These are phyloP conservation scores for Acrocephalus arundinaceus DNA, from an alignment of 2,113 vertebrate genomes.

Conservation along the genomic window DNA sequence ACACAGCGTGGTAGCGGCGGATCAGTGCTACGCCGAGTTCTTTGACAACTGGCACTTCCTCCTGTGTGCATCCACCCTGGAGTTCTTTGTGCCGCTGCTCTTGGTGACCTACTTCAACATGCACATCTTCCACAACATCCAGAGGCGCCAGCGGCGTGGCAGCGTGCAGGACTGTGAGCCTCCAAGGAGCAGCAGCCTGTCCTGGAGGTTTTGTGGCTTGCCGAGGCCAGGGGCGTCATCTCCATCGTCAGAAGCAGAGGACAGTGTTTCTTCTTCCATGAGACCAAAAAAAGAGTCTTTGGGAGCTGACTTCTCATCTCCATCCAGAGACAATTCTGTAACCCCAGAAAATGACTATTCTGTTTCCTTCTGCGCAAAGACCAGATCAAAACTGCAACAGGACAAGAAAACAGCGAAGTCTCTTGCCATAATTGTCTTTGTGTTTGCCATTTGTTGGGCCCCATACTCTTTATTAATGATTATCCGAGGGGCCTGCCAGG, in stretches of 20 bases:
- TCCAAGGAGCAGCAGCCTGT: neutral
- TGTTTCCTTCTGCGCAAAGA: neutral
- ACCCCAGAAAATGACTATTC: constrained; percentile 58
- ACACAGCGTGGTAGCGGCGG: neutral
- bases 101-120: constrained; percentile 87
- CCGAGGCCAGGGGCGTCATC: neutral
- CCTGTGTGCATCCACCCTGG: constrained; percentile 81
- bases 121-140: constrained; percentile 85
- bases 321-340: neutral
- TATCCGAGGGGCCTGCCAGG: constrained; percentile 71
- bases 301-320: neutral
- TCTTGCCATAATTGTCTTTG: constrained; percentile 80
- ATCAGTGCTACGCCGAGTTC: constrained; percentile 79
- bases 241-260: neutral
- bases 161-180: neutral
- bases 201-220: neutral
- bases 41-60: constrained; percentile 85
- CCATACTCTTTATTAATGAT: constrained; percentile 83
- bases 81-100: constrained; percentile 86
- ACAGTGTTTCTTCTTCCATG: neutral
- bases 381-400: constrained; percentile 23
- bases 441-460: constrained; percentile 85
- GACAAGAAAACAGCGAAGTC: constrained; percentile 83
- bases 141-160: constrained; percentile 5
- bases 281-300: neutral